phyloP scores from a whole-genome alignment of 2,113 vertebrate genomes.

The Pluvianellus socialis region DNA sequence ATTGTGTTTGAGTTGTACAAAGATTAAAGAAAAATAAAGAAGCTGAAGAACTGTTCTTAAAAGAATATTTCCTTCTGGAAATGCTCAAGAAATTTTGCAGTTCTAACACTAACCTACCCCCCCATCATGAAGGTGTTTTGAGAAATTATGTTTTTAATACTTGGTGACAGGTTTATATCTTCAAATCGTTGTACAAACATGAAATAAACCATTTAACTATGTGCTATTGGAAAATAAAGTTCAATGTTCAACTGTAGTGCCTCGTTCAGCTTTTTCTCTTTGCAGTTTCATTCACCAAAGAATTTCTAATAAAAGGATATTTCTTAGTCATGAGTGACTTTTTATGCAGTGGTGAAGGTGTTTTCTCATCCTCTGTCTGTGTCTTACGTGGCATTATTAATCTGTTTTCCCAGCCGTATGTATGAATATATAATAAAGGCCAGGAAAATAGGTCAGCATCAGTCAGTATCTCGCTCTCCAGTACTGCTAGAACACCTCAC shows the following conservation, averaged over 20 bases:
- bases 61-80: not conserved
- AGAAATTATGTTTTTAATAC: constrained; percentile 2
- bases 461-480: not conserved
- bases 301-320: not conserved
- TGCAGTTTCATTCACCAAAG: not conserved
- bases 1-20: not conserved
- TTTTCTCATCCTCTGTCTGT: not conserved
- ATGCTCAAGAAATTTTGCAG: not conserved
- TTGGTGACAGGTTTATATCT: constrained; percentile 45
- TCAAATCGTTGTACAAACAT: constrained; percentile 24
- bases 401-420: not conserved
- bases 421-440: not conserved
- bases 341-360: not conserved
- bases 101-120: not conserved
- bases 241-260: not conserved
- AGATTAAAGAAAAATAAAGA: not conserved
- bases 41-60: not conserved
- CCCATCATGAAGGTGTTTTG: not conserved
- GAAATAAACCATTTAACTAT: constrained; percentile 33
- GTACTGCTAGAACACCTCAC: not conserved
- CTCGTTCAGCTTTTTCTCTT: not conserved
- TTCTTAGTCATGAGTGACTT: not conserved
- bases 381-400: not conserved
- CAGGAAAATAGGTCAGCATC: constrained; percentile 16
- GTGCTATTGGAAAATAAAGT: constrained; percentile 26